Evolutionary conservation across 2,888 invertebrate species (phyloP).

Genomic region (Lepidocyrtinus sp.): DNA sequence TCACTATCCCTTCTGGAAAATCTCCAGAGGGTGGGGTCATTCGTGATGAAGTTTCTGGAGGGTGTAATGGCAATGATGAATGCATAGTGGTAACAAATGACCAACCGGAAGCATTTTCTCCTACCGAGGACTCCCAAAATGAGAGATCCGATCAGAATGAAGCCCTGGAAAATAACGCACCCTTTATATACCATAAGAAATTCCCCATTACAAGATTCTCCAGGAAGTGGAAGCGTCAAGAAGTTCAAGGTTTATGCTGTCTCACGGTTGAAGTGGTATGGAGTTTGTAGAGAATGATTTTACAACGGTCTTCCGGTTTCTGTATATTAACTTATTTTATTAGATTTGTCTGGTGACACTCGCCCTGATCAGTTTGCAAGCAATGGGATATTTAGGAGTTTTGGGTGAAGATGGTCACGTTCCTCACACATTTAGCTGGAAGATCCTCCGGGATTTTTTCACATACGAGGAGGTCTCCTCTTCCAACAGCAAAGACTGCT

Average conservation of each 20-base stretch:
- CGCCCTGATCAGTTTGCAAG: constrained; percentile 37
- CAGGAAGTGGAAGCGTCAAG: constrained; percentile 34
- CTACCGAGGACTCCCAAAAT: too few relatives aligned
- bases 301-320: too few relatives aligned
- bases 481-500: constrained; percentile 27
- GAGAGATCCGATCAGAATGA: too few relatives aligned
- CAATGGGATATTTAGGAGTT: constrained; percentile 32
- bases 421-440: constrained; percentile 47
- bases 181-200: constrained; percentile 6
- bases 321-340: too few relatives aligned
- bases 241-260: constrained; percentile 39
- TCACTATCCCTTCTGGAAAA: too few relatives aligned
- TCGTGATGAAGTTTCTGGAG: too few relatives aligned
- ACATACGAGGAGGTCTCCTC: constrained; percentile 13
- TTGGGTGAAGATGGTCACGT: not conserved
- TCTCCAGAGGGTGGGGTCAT: too few relatives aligned
- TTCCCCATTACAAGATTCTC: constrained; percentile 30
- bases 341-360: constrained; percentile 36
- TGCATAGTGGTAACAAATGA: too few relatives aligned
- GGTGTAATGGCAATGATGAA: too few relatives aligned
- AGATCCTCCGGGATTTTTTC: constrained; percentile 41
- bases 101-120: too few relatives aligned
- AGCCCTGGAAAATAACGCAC: too few relatives aligned
- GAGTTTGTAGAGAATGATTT: too few relatives aligned
- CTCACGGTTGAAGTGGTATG: constrained; percentile 27